These are phyloP conservation scores for Pristionchus entomophagus DNA, from an alignment of 2,888 invertebrate species.

Conservation along the genomic window DNA sequence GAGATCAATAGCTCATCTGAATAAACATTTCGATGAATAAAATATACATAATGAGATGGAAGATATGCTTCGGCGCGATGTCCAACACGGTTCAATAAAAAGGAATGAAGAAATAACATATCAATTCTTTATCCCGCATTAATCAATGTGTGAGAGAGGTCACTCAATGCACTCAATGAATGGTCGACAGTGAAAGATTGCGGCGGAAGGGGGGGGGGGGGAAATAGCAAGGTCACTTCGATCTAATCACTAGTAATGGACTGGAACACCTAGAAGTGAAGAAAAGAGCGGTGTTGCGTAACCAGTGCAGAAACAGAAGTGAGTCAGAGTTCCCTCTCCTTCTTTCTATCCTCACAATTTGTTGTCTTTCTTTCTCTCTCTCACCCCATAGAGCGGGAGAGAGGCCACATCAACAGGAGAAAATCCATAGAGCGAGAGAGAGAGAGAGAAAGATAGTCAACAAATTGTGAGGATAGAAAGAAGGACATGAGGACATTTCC, in stretches of 20 bases:
- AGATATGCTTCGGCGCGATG: not conserved
- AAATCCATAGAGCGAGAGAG: no score
- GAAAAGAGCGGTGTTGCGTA: not conserved
- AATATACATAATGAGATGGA: not conserved
- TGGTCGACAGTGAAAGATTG: not conserved
- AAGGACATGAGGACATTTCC: no score
- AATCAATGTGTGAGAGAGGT: not conserved
- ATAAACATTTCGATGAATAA: not conserved
- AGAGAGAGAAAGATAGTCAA: slow-evolving; percentile 23
- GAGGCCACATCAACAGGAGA: no score
- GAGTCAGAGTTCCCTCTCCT: slow-evolving; percentile 14
- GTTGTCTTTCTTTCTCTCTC: slow-evolving; percentile 24
- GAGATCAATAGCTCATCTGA: not conserved
- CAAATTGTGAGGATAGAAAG: slow-evolving; percentile 1
- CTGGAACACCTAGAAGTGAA: not conserved
- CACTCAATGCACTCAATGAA: no score
- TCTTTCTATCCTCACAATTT: slow-evolving; percentile 1
- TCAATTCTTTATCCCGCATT: not conserved
- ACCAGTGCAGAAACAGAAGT: not conserved
- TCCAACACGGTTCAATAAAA: not conserved
- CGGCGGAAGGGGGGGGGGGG: no score
- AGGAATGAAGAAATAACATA: not conserved
- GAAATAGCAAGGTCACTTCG: not conserved
- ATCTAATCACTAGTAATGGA: not conserved
- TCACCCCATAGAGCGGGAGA: not conserved